Percentiles rank a stretch among this genome's conserved stretches.
These are phyloP conservation scores for Ichneumoninae sp. DNA, from an alignment of 2,888 invertebrate genomes.

Conservation along the genomic window DNA sequence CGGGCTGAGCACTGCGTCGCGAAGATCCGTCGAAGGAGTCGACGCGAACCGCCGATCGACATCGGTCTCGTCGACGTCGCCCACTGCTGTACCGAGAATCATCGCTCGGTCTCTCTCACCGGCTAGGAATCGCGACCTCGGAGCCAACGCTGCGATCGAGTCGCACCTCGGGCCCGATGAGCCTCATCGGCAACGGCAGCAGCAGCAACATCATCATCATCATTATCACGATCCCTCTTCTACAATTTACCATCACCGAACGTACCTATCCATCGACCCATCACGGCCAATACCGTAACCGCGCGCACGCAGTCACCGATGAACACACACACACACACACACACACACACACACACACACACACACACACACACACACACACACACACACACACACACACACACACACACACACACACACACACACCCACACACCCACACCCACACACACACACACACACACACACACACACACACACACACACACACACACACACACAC, in stretches of 20 bases:
- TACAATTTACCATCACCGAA: conserved; percentile 51
- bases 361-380: conserved; percentile 62
- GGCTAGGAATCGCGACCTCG: conserved; percentile 19
- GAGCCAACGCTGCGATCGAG: background rate
- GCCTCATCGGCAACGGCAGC: conserved; percentile 45
- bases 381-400: conserved; percentile 62
- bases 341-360: conserved; percentile 58
- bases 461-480: conserved; percentile 59
- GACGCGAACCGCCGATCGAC: conserved; percentile 1
- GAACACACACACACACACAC: conserved; percentile 60
- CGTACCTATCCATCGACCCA: conserved; percentile 47
- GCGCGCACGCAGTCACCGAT: conserved; percentile 61
- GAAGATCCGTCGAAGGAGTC: background rate
- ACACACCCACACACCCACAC: too few relatives aligned
- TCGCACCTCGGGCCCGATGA: conserved; percentile 13
- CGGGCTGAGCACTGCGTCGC: conserved; percentile 1
- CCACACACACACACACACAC: conserved; percentile 61
- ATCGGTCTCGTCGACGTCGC: background rate
- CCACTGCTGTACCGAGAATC: conserved; percentile 2
- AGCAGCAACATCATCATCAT: conserved; percentile 30
- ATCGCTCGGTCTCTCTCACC: conserved; percentile 5
- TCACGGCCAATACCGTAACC: conserved; percentile 51
- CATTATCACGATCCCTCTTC: conserved; percentile 39
- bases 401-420: conserved; percentile 63
- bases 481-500: conserved; percentile 61